Conservation (phyloP, 2,113 vertebrate genomes). For the Enhydra lutris region DNA sequence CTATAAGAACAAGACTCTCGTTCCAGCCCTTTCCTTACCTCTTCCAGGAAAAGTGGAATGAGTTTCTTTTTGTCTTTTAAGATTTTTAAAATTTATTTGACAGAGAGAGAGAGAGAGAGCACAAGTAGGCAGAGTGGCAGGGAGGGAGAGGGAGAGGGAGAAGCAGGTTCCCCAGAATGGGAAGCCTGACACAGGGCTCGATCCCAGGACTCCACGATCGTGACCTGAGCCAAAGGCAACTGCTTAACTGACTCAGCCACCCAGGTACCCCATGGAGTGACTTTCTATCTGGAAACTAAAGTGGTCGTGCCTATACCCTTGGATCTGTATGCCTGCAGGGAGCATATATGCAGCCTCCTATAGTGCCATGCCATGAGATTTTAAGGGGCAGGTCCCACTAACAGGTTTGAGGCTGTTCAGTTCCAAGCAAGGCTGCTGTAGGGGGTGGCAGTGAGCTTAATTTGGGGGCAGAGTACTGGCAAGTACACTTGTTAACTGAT, state of each 20-base stretch:
- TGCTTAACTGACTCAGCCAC: too few relatives aligned
- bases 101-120: too few relatives aligned
- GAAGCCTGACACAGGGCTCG: rapidly evolving
- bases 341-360: neutral
- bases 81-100: too few relatives aligned
- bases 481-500: neutral
- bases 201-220: too few relatives aligned
- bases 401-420: neutral
- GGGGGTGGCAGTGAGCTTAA: neutral
- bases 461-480: neutral
- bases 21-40: neutral
- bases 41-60: neutral
- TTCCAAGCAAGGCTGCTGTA: neutral
- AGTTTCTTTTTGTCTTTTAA: neutral
- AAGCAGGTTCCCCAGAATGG: too few relatives aligned
- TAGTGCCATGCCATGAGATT: too few relatives aligned
- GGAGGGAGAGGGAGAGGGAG: too few relatives aligned
- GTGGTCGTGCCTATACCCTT: neutral
- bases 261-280: neutral
- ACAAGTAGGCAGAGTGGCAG: too few relatives aligned
- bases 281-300: neutral
- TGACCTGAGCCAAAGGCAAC: too few relatives aligned
- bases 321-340: neutral
- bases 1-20: neutral
- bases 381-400: neutral